These are phyloP conservation scores for Coilia nasus DNA, from an alignment of 2,797 vertebrate species.

Conservation along the genomic window DNA sequence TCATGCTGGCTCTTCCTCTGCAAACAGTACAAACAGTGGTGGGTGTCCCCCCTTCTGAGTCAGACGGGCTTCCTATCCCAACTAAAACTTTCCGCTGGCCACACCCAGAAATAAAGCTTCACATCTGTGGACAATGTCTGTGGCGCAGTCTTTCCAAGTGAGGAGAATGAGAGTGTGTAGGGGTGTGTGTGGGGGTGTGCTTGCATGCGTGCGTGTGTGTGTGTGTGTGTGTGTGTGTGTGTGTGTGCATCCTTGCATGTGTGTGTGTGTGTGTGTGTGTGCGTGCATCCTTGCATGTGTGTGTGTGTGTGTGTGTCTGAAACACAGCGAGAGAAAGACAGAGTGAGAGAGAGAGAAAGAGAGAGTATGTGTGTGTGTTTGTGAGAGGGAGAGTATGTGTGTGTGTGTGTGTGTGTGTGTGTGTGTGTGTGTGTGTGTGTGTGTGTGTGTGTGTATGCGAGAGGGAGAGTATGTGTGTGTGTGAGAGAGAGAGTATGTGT, in stretches of 20 bases:
- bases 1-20: slow-evolving; percentile 33
- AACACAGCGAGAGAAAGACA: too few relatives aligned
- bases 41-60: slow-evolving; percentile 36
- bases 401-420: neutral
- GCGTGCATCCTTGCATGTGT: too few relatives aligned
- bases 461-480: neutral
- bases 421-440: neutral
- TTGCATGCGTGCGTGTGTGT: neutral
- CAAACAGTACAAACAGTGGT: slow-evolving; percentile 17
- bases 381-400: too few relatives aligned
- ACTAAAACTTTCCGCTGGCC: slow-evolving; percentile 40
- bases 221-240: neutral
- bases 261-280: too few relatives aligned
- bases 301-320: neutral
- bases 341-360: too few relatives aligned
- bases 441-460: neutral
- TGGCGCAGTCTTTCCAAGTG: neutral
- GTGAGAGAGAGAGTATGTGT: neutral
- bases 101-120: slow-evolving; percentile 26
- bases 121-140: slow-evolving; percentile 20
- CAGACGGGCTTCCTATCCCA: slow-evolving; percentile 38
- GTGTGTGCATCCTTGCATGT: too few relatives aligned
- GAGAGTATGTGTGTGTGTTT: too few relatives aligned
- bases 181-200: neutral
- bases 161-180: neutral